A percentile compares a stretch with the other conserved stretches of the same genome.
Conservation (phyloP, 1,140 invertebrate species). For the Drosophila punjabiensis region DNA sequence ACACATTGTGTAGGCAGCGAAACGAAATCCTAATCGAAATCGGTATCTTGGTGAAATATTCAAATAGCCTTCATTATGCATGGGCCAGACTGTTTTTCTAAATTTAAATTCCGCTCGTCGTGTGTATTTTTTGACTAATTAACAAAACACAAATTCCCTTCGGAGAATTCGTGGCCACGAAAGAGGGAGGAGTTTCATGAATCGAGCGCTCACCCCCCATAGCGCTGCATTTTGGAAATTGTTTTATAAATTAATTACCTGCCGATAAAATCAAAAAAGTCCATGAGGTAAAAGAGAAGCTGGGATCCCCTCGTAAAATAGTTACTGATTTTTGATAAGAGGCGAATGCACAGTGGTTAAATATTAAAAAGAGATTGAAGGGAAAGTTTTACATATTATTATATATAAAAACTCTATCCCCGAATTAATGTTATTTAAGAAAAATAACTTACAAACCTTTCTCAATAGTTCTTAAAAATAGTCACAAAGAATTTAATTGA, state of each 20-base stretch:
- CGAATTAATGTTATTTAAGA: too few relatives aligned
- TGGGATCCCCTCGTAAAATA: neutral
- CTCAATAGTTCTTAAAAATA: neutral
- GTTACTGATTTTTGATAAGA: neutral
- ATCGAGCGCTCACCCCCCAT: constrained; percentile 1
- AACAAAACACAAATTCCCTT: constrained; percentile 14
- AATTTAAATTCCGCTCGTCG: constrained; percentile 13
- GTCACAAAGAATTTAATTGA: constrained; percentile 2
- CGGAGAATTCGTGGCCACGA: neutral
- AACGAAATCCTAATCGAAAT: constrained; percentile 19
- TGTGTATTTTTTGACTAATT: constrained; percentile 21
- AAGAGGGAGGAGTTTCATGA: neutral
- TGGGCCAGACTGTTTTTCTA: neutral
- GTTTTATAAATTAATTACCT: constrained; percentile 24
- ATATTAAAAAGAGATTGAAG: neutral
- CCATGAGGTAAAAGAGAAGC: constrained; percentile 5
- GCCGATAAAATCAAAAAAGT: constrained; percentile 7
- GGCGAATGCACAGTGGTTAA: neutral
- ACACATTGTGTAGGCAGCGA: constrained; percentile 68
- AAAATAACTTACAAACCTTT: neutral
- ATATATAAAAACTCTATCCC: too few relatives aligned
- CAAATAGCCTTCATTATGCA: constrained; percentile 14
- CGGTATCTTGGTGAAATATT: constrained; percentile 8
- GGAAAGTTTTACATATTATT: neutral
- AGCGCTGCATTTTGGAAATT: constrained; percentile 11